A percentile compares a stretch with the other conserved stretches of the same genome.
Evolutionary conservation across 2,888 invertebrate species (phyloP).

Genomic region (Dione vanillae): DNA sequence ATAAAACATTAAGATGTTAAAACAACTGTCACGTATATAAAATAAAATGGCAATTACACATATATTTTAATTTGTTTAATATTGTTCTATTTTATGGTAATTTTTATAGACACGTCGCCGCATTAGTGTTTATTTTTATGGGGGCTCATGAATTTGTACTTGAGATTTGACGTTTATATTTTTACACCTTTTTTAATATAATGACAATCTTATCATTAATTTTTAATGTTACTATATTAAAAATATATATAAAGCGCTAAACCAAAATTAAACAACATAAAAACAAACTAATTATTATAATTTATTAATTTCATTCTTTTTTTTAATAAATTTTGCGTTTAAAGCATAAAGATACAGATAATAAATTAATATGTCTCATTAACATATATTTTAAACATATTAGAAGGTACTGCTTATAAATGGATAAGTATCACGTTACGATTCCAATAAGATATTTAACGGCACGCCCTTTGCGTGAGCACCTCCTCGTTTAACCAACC

Average conservation of each 20-base stretch:
- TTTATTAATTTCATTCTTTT: background rate
- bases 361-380: background rate
- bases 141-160: background rate
- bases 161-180: background rate
- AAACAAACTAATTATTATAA: background rate
- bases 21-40: conserved; percentile 34
- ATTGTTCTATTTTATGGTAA: conserved; percentile 22
- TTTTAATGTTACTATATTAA: too few species aligned
- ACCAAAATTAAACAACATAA: background rate
- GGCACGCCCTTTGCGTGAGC: conserved; percentile 22
- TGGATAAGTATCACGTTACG: background rate
- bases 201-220: background rate
- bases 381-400: background rate
- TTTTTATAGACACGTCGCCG: conserved; percentile 25
- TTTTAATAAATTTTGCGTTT: too few species aligned
- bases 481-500: conserved; percentile 9
- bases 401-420: background rate
- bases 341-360: background rate
- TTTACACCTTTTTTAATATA: background rate
- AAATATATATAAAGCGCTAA: background rate
- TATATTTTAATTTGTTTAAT: conserved; percentile 35
- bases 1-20: conserved; percentile 24
- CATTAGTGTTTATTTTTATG: conserved; percentile 21
- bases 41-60: conserved; percentile 29
- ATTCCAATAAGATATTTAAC: conserved; percentile 16